phyloP scores from a whole-genome alignment of 2,888 invertebrate genomes.

The Eupithecia insigniata region DNA sequence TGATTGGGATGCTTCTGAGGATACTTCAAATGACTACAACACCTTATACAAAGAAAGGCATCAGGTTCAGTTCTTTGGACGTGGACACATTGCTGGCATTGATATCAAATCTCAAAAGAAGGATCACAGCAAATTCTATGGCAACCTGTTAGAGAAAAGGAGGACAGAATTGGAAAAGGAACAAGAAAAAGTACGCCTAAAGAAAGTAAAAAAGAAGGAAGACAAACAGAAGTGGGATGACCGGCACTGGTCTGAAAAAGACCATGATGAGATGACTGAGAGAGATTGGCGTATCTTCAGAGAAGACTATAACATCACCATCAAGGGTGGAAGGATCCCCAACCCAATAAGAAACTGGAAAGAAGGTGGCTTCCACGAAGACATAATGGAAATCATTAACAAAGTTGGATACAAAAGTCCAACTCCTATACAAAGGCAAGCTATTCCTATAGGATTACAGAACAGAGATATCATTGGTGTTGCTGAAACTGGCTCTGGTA shows the following conservation, averaged over 20 bases:
- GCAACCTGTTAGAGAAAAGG: slow-evolving; percentile 96
- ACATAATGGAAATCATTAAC: slow-evolving; percentile 96
- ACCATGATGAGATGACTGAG: slow-evolving; percentile 97
- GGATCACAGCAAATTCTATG: slow-evolving; percentile 98
- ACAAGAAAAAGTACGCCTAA: slow-evolving; percentile 96
- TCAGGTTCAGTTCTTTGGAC: slow-evolving; percentile 98
- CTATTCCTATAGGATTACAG: slow-evolving; percentile 98
- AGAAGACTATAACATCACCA: slow-evolving; percentile 99
- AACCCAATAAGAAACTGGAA: slow-evolving; percentile 98
- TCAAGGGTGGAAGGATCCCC: slow-evolving; percentile 98
- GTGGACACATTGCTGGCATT: slow-evolving; percentile 98
- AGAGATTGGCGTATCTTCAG: slow-evolving; percentile 99
- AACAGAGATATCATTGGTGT: slow-evolving; percentile 99
- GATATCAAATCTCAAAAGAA: slow-evolving; percentile 98
- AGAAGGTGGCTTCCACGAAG: slow-evolving; percentile 94
- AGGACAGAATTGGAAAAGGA: slow-evolving; percentile 98
- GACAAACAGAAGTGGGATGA: slow-evolving; percentile 99
- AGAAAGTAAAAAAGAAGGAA: slow-evolving; percentile 96
- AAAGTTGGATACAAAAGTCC: slow-evolving; percentile 98
- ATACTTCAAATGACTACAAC: slow-evolving; percentile 99
- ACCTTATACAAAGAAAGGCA: slow-evolving; percentile 97
- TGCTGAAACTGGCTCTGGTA: slow-evolving; percentile 99
- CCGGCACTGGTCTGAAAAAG: slow-evolving; percentile 99
- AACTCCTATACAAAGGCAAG: slow-evolving; percentile 99
- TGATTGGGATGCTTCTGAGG: slow-evolving; percentile 99